Evolutionary conservation across 2,797 vertebrate genomes (phyloP).

Genomic region (Squalus acanthias): DNA sequence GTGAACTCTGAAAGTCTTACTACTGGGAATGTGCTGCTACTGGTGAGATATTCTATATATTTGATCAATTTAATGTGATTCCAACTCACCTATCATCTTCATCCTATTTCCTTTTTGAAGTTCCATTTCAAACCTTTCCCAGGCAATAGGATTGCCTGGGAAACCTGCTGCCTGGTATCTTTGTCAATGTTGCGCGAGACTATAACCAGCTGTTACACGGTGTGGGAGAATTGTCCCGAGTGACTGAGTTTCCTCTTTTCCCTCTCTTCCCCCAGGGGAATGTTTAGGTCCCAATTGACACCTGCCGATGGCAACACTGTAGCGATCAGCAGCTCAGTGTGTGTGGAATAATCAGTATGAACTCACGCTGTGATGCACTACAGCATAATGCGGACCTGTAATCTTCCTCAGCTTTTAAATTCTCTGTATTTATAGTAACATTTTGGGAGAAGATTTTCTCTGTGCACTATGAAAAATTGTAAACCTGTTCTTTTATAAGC

Average conservation of each 20-base stretch:
- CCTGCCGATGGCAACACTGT: conserved; percentile 1
- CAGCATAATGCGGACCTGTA: neutral
- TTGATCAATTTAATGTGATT: neutral
- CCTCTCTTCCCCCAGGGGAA: neutral
- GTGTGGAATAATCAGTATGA: neutral
- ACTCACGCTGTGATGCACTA: neutral
- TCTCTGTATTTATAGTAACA: conserved; percentile 76
- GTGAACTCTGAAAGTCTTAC: neutral
- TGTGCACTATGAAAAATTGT: neutral
- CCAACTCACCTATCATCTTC: neutral
- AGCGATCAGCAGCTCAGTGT: neutral
- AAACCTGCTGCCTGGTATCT: neutral
- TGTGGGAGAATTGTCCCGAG: neutral
- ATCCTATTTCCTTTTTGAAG: neutral
- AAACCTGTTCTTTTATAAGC: conserved; percentile 56
- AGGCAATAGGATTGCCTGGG: neutral
- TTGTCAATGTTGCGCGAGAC: neutral
- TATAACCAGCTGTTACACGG: neutral
- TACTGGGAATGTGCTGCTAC: neutral
- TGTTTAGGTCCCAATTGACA: neutral
- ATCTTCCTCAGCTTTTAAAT: neutral
- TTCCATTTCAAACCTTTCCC: neutral
- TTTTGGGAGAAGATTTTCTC: conserved; percentile 57
- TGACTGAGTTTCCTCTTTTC: neutral
- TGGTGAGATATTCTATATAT: neutral